Conservation (phyloP, 2,113 vertebrate genomes). For the Eptatretus burgeri region DNA sequence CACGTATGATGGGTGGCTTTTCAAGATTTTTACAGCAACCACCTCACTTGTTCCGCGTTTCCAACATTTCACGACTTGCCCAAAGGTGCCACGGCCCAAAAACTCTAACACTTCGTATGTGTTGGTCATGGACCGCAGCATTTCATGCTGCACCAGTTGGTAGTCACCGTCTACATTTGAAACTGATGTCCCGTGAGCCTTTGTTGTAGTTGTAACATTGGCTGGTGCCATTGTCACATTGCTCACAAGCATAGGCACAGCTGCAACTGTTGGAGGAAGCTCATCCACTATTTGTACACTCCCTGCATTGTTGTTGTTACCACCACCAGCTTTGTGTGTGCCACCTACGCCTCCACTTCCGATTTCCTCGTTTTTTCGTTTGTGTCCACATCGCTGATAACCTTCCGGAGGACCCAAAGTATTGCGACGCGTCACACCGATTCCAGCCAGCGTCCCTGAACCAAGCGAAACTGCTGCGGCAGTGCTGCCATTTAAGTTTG, state of each 20-base stretch:
- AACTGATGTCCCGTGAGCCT: conserved; percentile 32
- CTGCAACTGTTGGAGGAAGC: conserved; percentile 23
- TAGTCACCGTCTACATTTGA: conserved; percentile 91
- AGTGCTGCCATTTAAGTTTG: conserved; percentile 25
- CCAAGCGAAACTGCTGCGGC: conserved; percentile 28
- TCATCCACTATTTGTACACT: conserved; percentile 86
- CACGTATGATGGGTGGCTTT: conserved; percentile 89
- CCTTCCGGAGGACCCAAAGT: conserved; percentile 93
- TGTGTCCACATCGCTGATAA: conserved; percentile 98
- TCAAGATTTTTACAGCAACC: conserved; percentile 92
- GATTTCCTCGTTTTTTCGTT: conserved; percentile 33
- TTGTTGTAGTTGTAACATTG: conserved; percentile 45
- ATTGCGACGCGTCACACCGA: conserved; percentile 87
- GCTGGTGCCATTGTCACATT: conserved; percentile 54
- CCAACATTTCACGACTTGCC: conserved; percentile 97
- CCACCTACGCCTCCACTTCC: background rate
- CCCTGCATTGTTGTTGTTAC: conserved; percentile 32
- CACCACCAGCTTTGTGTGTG: conserved; percentile 11
- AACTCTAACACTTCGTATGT: conserved; percentile 90
- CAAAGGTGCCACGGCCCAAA: conserved; percentile 74
- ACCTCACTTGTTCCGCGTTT: conserved; percentile 95
- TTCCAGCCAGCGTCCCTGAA: conserved; percentile 39
- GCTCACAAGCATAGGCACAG: conserved; percentile 46
- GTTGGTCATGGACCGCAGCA: conserved; percentile 98
- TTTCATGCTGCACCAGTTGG: conserved; percentile 87